Evolutionary conservation across 2,113 vertebrate genomes (phyloP).

Genomic region (Aviceda subcristata): DNA sequence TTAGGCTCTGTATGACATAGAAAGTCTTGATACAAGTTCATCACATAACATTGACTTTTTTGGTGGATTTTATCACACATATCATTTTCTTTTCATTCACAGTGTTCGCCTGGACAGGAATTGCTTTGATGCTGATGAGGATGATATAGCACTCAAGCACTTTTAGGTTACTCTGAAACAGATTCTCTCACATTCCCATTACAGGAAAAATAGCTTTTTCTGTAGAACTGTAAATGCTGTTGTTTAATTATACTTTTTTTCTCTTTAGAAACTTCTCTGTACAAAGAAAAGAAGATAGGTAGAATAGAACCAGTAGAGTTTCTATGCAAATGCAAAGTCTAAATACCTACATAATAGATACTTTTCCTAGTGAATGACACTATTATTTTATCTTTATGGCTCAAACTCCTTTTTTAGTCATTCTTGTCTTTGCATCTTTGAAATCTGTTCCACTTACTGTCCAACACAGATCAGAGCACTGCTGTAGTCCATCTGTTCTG

Average conservation of each 20-base stretch:
- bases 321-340: background rate
- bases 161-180: background rate
- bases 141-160: background rate
- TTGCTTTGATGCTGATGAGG: background rate
- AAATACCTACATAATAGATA: background rate
- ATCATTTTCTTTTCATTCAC: background rate
- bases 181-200: background rate
- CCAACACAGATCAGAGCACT: conserved; percentile 26
- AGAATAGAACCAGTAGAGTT: background rate
- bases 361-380: background rate
- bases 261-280: background rate
- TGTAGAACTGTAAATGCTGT: background rate
- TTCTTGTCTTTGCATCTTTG: background rate
- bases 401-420: background rate
- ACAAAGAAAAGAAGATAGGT: background rate
- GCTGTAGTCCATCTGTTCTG: conserved; percentile 12
- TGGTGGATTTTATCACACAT: background rate
- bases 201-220: background rate
- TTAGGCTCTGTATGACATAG: background rate
- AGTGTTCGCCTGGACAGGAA: background rate
- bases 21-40: background rate
- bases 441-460: background rate
- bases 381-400: background rate
- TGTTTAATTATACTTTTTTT: background rate
- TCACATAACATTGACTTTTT: background rate